phyloP scores from a whole-genome alignment of 2,113 vertebrate genomes.

The Gnathonemus longibarbis region DNA sequence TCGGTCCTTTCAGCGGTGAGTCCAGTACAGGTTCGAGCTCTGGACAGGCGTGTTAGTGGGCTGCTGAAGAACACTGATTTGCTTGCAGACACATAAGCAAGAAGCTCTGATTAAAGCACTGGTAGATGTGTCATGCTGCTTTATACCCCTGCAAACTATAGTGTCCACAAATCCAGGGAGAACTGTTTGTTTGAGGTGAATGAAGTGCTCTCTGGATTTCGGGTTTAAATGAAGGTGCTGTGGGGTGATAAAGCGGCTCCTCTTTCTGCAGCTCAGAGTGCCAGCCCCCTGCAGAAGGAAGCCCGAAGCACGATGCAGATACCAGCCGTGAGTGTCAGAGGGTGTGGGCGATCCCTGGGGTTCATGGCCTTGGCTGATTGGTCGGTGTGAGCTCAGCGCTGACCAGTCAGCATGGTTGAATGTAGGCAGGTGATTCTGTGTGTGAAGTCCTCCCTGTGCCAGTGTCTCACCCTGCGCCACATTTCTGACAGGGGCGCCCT shows the following conservation, averaged over 20 bases:
- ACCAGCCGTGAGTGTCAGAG: slow-evolving; percentile 41
- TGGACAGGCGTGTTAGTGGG: neutral
- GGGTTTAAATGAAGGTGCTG: neutral
- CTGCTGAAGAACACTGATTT: neutral
- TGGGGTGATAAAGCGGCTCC: neutral
- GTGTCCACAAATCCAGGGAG: neutral
- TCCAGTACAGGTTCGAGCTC: neutral
- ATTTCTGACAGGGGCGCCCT: slow-evolving; percentile 52
- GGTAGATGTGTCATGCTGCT: neutral
- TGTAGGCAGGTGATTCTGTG: neutral
- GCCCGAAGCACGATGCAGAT: slow-evolving; percentile 56
- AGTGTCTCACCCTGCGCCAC: slow-evolving; percentile 27
- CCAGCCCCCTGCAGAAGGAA: slow-evolving; percentile 54
- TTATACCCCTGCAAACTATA: neutral
- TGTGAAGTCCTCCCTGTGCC: neutral
- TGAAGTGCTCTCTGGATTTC: neutral
- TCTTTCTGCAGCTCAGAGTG: slow-evolving; percentile 66
- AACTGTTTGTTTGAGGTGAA: neutral
- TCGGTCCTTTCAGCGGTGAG: slow-evolving; percentile 84
- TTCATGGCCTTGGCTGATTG: slow-evolving; percentile 46
- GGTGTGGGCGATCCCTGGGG: neutral
- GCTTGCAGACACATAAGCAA: neutral
- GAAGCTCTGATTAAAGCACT: neutral
- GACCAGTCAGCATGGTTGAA: neutral
- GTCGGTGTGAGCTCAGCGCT: neutral